Base-by-base conservation (phyloP, 2,888 invertebrate species). In the Dicranocentrus wangi region DNA sequence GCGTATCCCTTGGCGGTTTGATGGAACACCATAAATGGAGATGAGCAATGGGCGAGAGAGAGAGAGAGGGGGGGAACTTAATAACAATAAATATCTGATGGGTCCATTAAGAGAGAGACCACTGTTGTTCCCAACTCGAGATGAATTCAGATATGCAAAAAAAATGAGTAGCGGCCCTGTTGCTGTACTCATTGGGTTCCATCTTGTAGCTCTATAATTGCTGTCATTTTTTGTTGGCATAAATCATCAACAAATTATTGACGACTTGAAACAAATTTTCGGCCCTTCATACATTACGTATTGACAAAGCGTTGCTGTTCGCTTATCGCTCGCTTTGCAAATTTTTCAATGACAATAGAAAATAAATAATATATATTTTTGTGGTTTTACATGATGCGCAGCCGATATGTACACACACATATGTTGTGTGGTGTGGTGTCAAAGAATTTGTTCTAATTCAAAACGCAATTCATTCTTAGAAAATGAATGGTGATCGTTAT, bases 181-280 rank as follows among this genome's bases (percentile, higher is more conserved):
- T 10, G n/a, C n/a, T n/a, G n/a, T n/a, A n/a, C n/a, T n/a, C 10
- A 32, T 32, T 7, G 32, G 3, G 32, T 10, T 32, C 19, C 19
- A 2, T 51, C 47, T n/a, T 47, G 47, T 15, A 5, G n/a, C 15
- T 8, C 19, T 19, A 13, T 25, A 55, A 55, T 55, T 55, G 55
- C 25, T 51, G 25, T 25, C 25, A 55, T 55, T 55, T 55, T 55
- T 55, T 55, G 23, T n/a, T 55, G 25, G 23, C 1, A 55, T 55
- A 55, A 55, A 55, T 55, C 55, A 55, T 55, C 55, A 55, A 10
- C 55, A 55, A 25, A 55, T 55, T 55, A 55, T 55, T 55, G 55
- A 55, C 55, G 25, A 8, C 25, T 55, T 15, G 13, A 55, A 55
- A 55, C 25, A 55, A 32, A 32, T 7, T 7, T 7, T 32, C 32